Base-by-base conservation (phyloP, 1,140 invertebrate species). In the Ips typographus region DNA sequence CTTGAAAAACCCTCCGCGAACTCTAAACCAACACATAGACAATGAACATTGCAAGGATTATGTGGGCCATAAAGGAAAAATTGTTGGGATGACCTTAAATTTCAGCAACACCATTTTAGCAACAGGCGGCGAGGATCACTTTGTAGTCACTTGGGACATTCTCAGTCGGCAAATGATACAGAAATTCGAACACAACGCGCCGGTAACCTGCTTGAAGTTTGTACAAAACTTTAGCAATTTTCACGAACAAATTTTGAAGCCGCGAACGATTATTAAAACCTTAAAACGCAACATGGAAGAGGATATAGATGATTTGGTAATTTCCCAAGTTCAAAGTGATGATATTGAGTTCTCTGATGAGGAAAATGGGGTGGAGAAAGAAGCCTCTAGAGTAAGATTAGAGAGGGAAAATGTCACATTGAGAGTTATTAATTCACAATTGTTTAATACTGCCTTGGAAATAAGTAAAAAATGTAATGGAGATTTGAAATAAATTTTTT, bases 131-230 rank as follows among this genome's bases (percentile, higher is more conserved):
- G 83, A 85, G 67, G 92, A 94, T 82, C 84, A 85, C 39, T 85
- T 83, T 65, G 87, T 94, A 1, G 86, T 89, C 71, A 74, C 94
- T 38, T 96, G 94, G 93, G 88, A 95, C 73, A 87, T 94, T 43
- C 76, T 77, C 41, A 94, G 90, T 77, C 80, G 84, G 52, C 90
- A 94, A 74, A 86, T 90, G 59, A 79, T 91, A 6, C 85, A 87
- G 70, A 88, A 84, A 6, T 82, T 95, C 39, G 79, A 81, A 37
- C 89, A 91, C 72, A 92, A 90, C 79, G 91, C 90, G 36, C 75
- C 85, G 3, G 83, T 94, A 1, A 91, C 86, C 3, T 92, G 93
- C 80, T 84, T 79, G 4, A 72, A 58, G 58, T 80, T 78, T 68
- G 70, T 79, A 37, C 41, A 72, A 38, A 74, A 71, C 47, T 73